Base-by-base conservation (phyloP, 2,113 vertebrate genomes). In the Notiomystis cincta region DNA sequence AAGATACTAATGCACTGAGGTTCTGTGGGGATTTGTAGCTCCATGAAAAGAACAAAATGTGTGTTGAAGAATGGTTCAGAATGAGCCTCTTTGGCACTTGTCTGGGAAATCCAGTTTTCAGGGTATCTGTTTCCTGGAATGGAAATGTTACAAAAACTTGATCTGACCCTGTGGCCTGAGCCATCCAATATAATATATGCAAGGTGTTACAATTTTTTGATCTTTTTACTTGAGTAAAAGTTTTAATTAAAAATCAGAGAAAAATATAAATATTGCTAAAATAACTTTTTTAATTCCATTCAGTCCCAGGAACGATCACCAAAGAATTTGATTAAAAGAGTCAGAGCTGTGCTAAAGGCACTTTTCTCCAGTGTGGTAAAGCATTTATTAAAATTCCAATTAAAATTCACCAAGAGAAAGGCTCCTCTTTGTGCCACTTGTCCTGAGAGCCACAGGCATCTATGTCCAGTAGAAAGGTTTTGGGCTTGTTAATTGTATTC, bases 341-440 rank as follows among this genome's bases (percentile, higher is more conserved):
- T 53, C 87, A 82, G 73, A 79, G 44, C 57, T 62, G 47, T 78
- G 87, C 84, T 93, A 35, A 75, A 0, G 9, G 84, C 73, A n/a
- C 25, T 93, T 93, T 78, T 57, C 60, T 94, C 35, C 44, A 47
- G 6, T 60, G 61, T 84, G n/a, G 70, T 51, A 50, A 45, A 87
- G 9, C 15, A 53, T 91, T 79, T 91, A 93, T 91, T 93, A 85
- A 91, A 94, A 91, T 85, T 95, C 48, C 92, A 89, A 94, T 85
- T 91, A 85, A 93, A 95, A 87, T 76, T 72, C 78, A 85, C 61
- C 40, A 79, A 90, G 67, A 83, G 50, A 58, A 73, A 66, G 38
- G 56, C 56, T 95, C 54, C 38, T 80, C 25, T 80, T 94, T 92
- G 58, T 72, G 54, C 64, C 76, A 4, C 54, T 90, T 78, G 89